phyloP scores from a whole-genome alignment of 2,797 vertebrate species.

The Gymnoscopelus braueri region DNA sequence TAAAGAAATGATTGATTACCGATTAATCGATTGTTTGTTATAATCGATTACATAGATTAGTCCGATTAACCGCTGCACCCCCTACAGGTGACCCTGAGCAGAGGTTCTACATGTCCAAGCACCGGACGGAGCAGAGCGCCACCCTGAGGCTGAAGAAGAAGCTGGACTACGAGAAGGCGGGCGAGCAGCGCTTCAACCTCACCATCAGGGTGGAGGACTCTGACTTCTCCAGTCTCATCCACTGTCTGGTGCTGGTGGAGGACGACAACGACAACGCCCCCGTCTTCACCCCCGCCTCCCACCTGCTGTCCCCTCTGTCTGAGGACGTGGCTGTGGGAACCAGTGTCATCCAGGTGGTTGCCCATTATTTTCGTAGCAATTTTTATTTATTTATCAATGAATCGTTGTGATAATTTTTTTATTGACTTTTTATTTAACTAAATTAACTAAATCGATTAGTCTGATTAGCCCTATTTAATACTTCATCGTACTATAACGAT shows the following conservation, averaged over 20 bases:
- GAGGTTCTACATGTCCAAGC: slow-evolving; percentile 86
- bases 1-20: no score
- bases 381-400: no score
- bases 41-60: no score
- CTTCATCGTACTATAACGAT: no score
- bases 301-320: slow-evolving; percentile 75
- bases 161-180: slow-evolving; percentile 87
- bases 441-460: no score
- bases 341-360: slow-evolving; percentile 71
- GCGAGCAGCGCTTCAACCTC: slow-evolving; percentile 87
- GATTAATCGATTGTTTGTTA: no score
- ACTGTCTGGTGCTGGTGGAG: slow-evolving; percentile 85
- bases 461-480: no score
- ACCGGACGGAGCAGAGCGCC: slow-evolving; percentile 80
- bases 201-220: slow-evolving; percentile 87
- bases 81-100: slow-evolving; percentile 81
- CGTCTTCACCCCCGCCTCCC: slow-evolving; percentile 78
- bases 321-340: slow-evolving; percentile 83
- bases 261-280: slow-evolving; percentile 90
- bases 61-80: no score
- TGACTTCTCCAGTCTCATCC: slow-evolving; percentile 84
- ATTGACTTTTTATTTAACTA: no score
- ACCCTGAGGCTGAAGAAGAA: slow-evolving; percentile 83
- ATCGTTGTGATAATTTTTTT: no score
- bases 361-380: no score